Percentiles rank a stretch among this genome's conserved stretches.
Evolutionary conservation across 2,797 vertebrate genomes (phyloP).

Genomic region (Xiphophorus birchmanni): DNA sequence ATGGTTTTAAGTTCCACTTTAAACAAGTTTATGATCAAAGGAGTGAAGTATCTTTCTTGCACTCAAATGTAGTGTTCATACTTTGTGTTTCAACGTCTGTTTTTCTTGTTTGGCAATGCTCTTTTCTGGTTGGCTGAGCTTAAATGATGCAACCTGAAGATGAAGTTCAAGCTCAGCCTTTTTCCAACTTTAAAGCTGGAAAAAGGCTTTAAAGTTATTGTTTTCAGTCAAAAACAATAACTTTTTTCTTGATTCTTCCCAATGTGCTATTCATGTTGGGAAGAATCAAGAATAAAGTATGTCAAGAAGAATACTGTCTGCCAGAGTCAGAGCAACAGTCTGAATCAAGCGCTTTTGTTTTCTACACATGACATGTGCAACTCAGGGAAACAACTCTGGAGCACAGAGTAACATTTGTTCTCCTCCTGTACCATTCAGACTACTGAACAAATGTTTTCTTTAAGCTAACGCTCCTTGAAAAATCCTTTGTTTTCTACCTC

Average conservation of each 20-base stretch:
- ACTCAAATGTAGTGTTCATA: neutral
- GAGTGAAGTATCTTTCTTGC: neutral
- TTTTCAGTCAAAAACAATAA: neutral
- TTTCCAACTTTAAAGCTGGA: too few species aligned
- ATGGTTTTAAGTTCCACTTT: neutral
- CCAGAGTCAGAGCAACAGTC: neutral
- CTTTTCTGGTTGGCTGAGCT: conserved; percentile 25
- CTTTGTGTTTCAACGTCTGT: neutral
- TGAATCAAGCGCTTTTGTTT: neutral
- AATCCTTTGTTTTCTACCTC: conserved; percentile 19
- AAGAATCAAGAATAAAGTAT: neutral
- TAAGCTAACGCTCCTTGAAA: conserved; percentile 13
- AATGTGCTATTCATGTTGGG: too few species aligned
- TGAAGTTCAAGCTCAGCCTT: conserved; percentile 32
- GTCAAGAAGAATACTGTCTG: neutral
- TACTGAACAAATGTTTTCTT: conserved; percentile 19
- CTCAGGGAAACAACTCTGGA: neutral
- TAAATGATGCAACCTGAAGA: conserved; percentile 26
- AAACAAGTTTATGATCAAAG: neutral
- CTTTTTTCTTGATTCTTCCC: too few species aligned
- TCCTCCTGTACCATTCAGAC: conserved; percentile 4
- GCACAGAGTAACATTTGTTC: neutral
- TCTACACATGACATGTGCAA: neutral
- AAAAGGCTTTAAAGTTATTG: neutral
- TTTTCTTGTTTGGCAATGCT: conserved; percentile 15